phyloP scores from a whole-genome alignment of 1,140 invertebrate genomes.

The Caenorhabditis remanei region DNA sequence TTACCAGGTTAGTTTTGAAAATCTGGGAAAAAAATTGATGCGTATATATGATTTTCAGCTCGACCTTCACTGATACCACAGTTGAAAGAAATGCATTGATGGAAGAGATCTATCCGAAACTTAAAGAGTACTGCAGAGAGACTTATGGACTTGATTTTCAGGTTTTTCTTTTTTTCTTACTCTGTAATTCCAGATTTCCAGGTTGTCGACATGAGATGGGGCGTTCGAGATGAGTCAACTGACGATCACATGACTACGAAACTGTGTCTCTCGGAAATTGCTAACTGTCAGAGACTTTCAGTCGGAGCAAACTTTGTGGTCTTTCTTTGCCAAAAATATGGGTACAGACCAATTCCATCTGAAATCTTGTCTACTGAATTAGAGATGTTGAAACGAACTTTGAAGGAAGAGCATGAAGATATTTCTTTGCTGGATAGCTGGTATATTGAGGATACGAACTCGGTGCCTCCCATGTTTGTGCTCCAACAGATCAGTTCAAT shows the following conservation, averaged over 20 bases:
- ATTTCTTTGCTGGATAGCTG: constrained; percentile 89
- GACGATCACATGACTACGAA: constrained; percentile 99
- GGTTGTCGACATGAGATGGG: constrained; percentile 99
- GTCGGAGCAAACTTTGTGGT: constrained; percentile 98
- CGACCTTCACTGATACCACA: constrained; percentile 97
- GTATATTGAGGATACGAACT: constrained; percentile 92
- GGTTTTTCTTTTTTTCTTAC: constrained; percentile 81
- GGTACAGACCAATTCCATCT: constrained; percentile 94
- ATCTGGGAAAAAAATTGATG: background rate
- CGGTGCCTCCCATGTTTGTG: constrained; percentile 89
- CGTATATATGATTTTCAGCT: constrained; percentile 80
- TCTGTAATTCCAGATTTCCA: constrained; percentile 77
- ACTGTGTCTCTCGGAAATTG: constrained; percentile 96
- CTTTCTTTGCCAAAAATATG: constrained; percentile 97
- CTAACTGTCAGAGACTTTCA: constrained; percentile 94
- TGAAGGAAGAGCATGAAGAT: constrained; percentile 86
- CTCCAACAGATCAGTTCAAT: constrained; percentile 97
- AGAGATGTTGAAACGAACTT: constrained; percentile 87
- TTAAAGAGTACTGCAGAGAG: constrained; percentile 96
- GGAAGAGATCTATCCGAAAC: constrained; percentile 95
- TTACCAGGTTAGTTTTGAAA: constrained; percentile 82
- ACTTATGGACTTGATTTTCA: constrained; percentile 98
- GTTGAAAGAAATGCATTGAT: constrained; percentile 97
- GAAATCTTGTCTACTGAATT: constrained; percentile 92
- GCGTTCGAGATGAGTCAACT: constrained; percentile 90